Conservation (phyloP, 1,140 invertebrate genomes). For the Diabrotica undecimpunctata region DNA sequence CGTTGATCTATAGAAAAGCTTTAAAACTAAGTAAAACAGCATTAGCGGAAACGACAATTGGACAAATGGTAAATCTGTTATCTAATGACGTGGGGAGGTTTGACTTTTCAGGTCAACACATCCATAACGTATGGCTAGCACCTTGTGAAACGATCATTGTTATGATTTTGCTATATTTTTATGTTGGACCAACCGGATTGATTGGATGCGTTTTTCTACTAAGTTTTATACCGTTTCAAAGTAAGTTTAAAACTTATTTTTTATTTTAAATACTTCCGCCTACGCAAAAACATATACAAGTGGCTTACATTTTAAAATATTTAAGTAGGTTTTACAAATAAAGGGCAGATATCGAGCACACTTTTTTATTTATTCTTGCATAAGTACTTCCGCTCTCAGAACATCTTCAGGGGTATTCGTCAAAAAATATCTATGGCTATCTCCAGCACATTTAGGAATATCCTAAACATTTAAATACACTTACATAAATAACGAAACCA, state of each 20-base stretch:
- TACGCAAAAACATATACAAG: no score
- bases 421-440: no score
- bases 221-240: conserved; percentile 79
- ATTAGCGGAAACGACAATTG: conserved; percentile 70
- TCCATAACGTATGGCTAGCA: conserved; percentile 67
- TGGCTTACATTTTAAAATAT: neutral
- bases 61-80: conserved; percentile 82
- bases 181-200: conserved; percentile 68
- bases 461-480: no score
- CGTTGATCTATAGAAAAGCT: conserved; percentile 78
- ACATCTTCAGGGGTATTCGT: no score
- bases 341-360: no score
- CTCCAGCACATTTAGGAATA: no score
- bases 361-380: no score
- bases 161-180: conserved; percentile 68
- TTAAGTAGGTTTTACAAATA: neutral
- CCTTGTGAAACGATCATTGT: conserved; percentile 73
- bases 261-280: neutral
- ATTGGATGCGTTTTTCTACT: conserved; percentile 75
- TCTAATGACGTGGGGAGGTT: conserved; percentile 80
- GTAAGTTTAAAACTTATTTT: conserved; percentile 44
- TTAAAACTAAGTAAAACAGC: conserved; percentile 59
- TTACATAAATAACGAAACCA: no score
- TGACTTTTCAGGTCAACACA: conserved; percentile 60
- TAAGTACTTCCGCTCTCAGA: no score